phyloP scores from a whole-genome alignment of 2,113 vertebrate genomes.

The Cnemophilus loriae region DNA sequence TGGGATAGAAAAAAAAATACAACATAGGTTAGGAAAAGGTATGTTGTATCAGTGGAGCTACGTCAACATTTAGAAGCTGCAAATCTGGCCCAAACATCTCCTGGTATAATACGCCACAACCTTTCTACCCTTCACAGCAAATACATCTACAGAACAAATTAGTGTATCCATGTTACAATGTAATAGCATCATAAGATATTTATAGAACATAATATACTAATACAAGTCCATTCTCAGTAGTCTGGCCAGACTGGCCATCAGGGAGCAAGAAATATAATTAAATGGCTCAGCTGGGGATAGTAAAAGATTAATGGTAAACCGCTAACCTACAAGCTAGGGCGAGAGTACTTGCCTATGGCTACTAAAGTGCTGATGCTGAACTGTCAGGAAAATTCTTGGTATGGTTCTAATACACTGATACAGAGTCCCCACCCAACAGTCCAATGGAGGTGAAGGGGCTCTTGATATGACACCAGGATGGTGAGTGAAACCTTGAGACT shows the following conservation, averaged over 20 bases:
- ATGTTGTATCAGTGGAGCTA: not conserved
- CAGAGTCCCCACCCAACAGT: not conserved
- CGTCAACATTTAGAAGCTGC: not conserved
- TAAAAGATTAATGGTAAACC: conserved; percentile 7
- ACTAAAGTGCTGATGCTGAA: too few species aligned
- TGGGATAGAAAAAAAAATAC: not conserved
- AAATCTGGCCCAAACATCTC: not conserved
- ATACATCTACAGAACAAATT: not conserved
- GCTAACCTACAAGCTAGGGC: not conserved
- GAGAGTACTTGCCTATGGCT: not conserved
- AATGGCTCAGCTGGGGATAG: not conserved
- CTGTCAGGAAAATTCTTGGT: not conserved
- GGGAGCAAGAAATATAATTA: conserved; percentile 9
- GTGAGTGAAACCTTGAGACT: not conserved
- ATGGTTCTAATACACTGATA: not conserved
- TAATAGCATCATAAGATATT: not conserved
- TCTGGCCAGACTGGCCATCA: not conserved
- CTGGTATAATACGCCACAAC: not conserved
- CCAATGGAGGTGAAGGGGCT: not conserved
- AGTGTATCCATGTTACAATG: not conserved
- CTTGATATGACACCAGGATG: not conserved
- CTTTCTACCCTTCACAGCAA: not conserved
- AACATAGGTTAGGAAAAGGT: not conserved
- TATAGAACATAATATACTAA: not conserved
- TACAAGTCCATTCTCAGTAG: not conserved